A percentile compares a stretch with the other conserved stretches of the same genome.
Conservation (phyloP, 2,113 vertebrate genomes). For the Poeciliopsis occidentalis region DNA sequence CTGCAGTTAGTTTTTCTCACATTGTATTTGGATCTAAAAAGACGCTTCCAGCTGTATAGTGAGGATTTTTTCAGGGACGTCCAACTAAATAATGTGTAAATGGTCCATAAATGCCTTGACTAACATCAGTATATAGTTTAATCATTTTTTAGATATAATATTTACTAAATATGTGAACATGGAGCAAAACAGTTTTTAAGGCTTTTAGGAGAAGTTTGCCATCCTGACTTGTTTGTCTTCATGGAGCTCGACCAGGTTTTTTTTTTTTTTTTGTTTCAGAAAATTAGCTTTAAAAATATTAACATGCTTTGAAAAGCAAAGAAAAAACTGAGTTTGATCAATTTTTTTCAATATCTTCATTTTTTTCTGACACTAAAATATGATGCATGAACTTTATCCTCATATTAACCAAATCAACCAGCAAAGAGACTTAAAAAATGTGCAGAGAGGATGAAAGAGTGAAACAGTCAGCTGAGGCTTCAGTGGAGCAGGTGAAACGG, state of each 20-base stretch:
- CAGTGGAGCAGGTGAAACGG: slow-evolving; percentile 40
- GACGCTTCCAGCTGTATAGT: too few species aligned
- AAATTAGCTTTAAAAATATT: too few species aligned
- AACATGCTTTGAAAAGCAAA: background rate
- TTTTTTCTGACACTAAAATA: background rate
- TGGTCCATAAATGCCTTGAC: too few species aligned
- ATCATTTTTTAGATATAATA: background rate
- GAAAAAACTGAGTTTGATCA: background rate
- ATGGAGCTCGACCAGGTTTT: background rate
- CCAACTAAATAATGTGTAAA: too few species aligned
- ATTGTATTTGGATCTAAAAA: too few species aligned
- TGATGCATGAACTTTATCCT: background rate
- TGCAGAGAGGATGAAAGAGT: slow-evolving; percentile 26
- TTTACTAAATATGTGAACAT: too few species aligned
- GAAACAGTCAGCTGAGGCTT: background rate
- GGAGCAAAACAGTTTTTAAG: background rate
- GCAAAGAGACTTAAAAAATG: slow-evolving; percentile 24
- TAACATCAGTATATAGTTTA: too few species aligned
- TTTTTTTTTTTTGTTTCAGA: too few species aligned
- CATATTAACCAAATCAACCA: slow-evolving; percentile 6
- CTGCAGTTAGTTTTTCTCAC: too few species aligned
- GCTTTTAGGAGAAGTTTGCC: background rate
- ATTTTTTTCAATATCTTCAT: background rate
- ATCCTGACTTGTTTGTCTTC: background rate
- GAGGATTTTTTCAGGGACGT: too few species aligned